phyloP scores from a whole-genome alignment of 2,888 invertebrate species.

The Cryptocephalus primarius region DNA sequence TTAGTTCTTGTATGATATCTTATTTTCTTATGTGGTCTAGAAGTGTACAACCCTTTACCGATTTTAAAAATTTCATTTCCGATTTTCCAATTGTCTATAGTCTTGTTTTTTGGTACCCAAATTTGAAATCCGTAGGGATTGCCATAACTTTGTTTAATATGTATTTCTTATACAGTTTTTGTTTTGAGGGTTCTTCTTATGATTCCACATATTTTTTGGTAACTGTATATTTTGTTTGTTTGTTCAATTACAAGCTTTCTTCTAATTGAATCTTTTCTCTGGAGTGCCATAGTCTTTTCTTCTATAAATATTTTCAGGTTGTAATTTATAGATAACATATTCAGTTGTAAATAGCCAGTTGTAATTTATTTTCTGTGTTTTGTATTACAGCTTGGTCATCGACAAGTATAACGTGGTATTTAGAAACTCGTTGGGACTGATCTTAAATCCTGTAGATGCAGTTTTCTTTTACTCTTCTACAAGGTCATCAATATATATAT shows the following conservation, averaged over 20 bases:
- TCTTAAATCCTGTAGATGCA: not conserved
- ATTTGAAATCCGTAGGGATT: not conserved
- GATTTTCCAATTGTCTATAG: not conserved
- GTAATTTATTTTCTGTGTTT: not conserved
- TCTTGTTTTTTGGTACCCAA: not conserved
- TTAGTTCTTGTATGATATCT: not conserved
- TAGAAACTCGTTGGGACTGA: too few relatives aligned
- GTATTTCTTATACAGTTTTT: not conserved
- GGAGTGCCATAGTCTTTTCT: not conserved
- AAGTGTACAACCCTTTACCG: not conserved
- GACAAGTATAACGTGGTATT: too few relatives aligned
- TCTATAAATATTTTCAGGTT: not conserved
- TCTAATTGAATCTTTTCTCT: not conserved
- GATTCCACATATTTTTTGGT: not conserved
- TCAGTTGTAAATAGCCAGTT: not conserved
- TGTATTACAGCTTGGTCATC: not conserved
- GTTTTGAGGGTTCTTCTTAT: not conserved
- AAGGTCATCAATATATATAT: not conserved
- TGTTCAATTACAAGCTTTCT: not conserved
- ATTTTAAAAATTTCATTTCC: not conserved
- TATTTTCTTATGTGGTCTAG: not conserved
- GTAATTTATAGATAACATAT: not conserved
- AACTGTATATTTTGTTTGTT: not conserved
- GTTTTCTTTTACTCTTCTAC: not conserved
- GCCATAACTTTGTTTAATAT: not conserved